Conservation (phyloP, 2,797 vertebrate genomes). For the Arrhamphus sclerolepis region DNA sequence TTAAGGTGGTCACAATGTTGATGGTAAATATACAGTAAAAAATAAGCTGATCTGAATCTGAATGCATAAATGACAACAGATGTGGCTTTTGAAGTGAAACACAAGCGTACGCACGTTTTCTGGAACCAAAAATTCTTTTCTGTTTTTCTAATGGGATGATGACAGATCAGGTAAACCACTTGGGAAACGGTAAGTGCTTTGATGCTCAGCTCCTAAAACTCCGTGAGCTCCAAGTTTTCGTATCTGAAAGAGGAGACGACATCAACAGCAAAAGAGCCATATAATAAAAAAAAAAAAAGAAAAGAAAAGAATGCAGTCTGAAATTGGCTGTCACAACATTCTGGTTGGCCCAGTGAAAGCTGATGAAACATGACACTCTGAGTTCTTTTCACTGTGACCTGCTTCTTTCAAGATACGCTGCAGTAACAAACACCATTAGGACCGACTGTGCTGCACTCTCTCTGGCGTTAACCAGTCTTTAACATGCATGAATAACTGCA, state of each 20-base stretch:
- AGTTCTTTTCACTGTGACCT: neutral
- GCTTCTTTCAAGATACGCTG: neutral
- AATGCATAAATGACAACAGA: too few relatives aligned
- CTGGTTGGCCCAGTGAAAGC: too few relatives aligned
- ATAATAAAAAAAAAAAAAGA: conserved; percentile 3
- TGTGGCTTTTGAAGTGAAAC: too few relatives aligned
- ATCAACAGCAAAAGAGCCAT: conserved; percentile 16
- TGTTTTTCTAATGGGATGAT: neutral
- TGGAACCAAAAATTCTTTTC: neutral
- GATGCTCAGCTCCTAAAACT: conserved; percentile 21
- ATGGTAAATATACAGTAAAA: too few relatives aligned
- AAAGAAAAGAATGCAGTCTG: conserved; percentile 3
- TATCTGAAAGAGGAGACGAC: conserved; percentile 12
- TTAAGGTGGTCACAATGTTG: too few relatives aligned
- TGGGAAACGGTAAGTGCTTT: conserved; percentile 16
- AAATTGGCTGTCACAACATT: neutral
- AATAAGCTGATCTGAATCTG: too few relatives aligned
- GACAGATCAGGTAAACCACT: conserved; percentile 27
- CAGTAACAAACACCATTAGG: neutral
- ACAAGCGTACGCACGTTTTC: neutral
- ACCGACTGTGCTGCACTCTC: neutral
- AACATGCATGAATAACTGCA: neutral
- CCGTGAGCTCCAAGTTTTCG: conserved; percentile 19
- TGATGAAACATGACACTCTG: neutral
- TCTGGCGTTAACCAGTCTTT: neutral